A percentile compares a stretch with the other conserved stretches of the same genome.
phyloP scores from a whole-genome alignment of 2,797 vertebrate species.

The Erethizon dorsatum region DNA sequence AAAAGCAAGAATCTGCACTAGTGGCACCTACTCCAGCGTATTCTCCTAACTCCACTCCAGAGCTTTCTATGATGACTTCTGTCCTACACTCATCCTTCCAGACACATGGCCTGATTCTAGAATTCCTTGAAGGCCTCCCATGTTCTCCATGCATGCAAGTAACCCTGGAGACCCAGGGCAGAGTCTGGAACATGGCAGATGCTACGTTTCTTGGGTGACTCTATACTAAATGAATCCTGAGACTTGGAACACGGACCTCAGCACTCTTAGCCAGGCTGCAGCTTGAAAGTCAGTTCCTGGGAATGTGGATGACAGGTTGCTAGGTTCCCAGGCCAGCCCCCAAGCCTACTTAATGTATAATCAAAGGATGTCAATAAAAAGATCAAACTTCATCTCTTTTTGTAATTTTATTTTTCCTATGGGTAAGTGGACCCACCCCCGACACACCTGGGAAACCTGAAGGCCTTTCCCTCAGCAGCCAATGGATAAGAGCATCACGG shows the following conservation, averaged over 20 bases:
- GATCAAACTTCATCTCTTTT: slow-evolving; percentile 1
- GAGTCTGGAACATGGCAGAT: background rate
- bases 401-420: background rate
- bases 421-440: background rate
- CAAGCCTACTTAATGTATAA: background rate
- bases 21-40: background rate
- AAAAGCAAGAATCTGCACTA: background rate
- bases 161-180: background rate
- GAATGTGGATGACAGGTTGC: background rate
- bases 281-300: slow-evolving; percentile 16
- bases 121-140: background rate
- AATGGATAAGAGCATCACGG: background rate
- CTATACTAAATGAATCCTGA: background rate
- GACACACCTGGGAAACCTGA: background rate
- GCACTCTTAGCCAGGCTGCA: background rate
- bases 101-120: background rate
- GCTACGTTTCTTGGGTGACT: background rate
- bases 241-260: background rate
- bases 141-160: accelerated
- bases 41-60: background rate
- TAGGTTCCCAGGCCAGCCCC: background rate
- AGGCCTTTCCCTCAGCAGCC: background rate
- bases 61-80: accelerated
- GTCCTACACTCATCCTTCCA: background rate
- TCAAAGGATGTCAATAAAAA: background rate